A percentile compares a stretch with the other conserved stretches of the same genome.
These are phyloP conservation scores for Aurelia aurita DNA, from an alignment of 30 jellyfish, hydroid and myxozoan species.

Conservation along the genomic window DNA sequence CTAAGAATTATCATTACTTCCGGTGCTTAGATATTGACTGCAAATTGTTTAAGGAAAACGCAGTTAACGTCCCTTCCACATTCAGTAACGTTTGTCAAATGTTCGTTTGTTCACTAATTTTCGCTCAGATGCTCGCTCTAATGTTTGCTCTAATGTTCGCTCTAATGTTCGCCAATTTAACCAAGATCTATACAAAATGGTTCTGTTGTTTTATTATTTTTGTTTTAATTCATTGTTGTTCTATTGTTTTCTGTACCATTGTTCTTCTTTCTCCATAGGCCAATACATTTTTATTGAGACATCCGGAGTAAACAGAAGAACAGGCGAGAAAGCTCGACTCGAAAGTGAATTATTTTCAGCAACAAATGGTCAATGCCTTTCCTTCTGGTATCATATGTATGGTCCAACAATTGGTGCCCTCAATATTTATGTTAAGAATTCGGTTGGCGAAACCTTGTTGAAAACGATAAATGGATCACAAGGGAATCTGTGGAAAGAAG, in stretches of 20 bases:
- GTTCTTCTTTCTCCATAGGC: conserved; percentile 40
- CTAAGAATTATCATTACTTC: too few species aligned
- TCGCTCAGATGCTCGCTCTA: too few species aligned
- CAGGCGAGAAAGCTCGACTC: conserved; percentile 86
- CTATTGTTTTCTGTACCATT: background rate
- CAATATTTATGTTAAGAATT: conserved; percentile 62
- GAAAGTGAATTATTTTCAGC: conserved; percentile 85
- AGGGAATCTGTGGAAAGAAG: conserved; percentile 91
- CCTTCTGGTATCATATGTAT: conserved; percentile 97
- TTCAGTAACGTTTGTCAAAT: too few species aligned
- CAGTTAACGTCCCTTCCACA: too few species aligned
- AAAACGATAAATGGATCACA: conserved; percentile 83
- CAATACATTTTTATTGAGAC: conserved; percentile 90
- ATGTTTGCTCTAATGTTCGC: too few species aligned
- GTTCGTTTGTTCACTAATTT: too few species aligned
- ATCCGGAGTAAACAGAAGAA: conserved; percentile 70
- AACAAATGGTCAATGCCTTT: conserved; percentile 85
- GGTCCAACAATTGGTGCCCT: conserved; percentile 86
- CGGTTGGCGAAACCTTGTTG: conserved; percentile 41
- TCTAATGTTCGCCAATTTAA: too few species aligned
- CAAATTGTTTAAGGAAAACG: too few species aligned
- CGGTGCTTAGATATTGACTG: too few species aligned
- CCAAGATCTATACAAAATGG: too few species aligned
- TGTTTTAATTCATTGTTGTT: too few species aligned
- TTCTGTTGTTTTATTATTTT: too few species aligned